These are phyloP conservation scores for Xylocampa areola DNA, from an alignment of 2,888 invertebrate species.

Conservation along the genomic window DNA sequence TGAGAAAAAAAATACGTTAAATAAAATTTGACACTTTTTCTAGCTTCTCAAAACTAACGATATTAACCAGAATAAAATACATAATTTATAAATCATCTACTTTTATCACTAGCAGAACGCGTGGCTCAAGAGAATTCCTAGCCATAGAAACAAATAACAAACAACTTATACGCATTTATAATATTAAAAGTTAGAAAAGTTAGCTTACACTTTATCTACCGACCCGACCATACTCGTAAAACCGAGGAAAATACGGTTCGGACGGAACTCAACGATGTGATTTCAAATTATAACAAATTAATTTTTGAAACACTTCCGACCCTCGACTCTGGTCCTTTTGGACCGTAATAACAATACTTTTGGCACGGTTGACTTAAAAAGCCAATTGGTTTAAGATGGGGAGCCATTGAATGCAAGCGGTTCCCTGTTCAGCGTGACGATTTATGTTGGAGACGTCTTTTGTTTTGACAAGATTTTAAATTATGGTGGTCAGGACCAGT, in stretches of 20 bases:
- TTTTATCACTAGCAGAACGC: no score
- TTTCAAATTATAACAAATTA: constrained; percentile 27
- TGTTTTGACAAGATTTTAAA: not conserved
- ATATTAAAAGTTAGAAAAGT: constrained; percentile 12
- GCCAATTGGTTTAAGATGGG: constrained; percentile 28
- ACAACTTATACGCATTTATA: not conserved
- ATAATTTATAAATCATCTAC: no score
- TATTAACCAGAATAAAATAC: no score
- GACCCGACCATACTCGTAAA: constrained; percentile 16
- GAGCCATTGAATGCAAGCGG: constrained; percentile 23
- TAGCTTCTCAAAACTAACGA: no score
- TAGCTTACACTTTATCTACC: constrained; percentile 1
- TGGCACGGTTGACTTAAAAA: constrained; percentile 29
- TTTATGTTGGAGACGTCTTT: constrained; percentile 2
- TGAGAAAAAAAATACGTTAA: no score
- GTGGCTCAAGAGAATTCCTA: no score
- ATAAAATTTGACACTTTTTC: no score
- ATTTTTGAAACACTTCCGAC: constrained; percentile 13
- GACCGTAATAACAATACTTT: constrained; percentile 40
- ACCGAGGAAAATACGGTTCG: constrained; percentile 5
- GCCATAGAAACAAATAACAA: no score
- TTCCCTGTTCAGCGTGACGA: not conserved
- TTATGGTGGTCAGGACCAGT: not conserved
- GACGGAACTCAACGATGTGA: constrained; percentile 15
- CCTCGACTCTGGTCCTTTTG: not conserved